Conservation (phyloP, 23 tunicate species). For the Ascidia mentula region DNA sequence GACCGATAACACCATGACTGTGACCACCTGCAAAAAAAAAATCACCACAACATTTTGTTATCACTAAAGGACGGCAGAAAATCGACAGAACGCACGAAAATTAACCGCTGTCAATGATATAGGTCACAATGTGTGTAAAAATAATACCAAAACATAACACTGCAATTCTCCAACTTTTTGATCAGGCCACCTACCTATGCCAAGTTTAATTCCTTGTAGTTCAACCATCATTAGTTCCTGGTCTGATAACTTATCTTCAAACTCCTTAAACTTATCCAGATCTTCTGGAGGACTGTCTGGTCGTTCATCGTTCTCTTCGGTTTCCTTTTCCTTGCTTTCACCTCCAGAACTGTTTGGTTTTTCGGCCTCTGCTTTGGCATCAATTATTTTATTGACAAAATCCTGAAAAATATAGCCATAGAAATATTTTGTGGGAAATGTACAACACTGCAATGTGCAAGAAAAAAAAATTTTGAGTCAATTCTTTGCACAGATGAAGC, state of each 20-base stretch:
- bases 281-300: conserved; percentile 2
- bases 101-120: too few species aligned
- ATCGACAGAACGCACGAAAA: too few species aligned
- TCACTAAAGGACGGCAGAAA: too few species aligned
- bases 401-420: not conserved
- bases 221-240: conserved; percentile 41
- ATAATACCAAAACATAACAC: too few species aligned
- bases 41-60: too few species aligned
- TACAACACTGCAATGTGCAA: too few species aligned
- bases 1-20: conserved; percentile 61
- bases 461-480: too few species aligned
- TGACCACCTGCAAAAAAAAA: conserved; percentile 41
- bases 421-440: not conserved
- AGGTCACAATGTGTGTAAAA: too few species aligned
- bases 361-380: not conserved
- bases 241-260: conserved; percentile 25
- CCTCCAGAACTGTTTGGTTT: too few species aligned
- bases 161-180: too few species aligned
- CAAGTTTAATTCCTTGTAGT: conserved; percentile 74
- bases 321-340: too few species aligned
- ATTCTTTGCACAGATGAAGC: too few species aligned
- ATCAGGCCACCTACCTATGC: conserved; percentile 40
- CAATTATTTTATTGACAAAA: not conserved
- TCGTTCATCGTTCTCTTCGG: not conserved
- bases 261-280: not conserved